phyloP scores from a whole-genome alignment of 2,888 invertebrate genomes.

The Cantharis nigra region DNA sequence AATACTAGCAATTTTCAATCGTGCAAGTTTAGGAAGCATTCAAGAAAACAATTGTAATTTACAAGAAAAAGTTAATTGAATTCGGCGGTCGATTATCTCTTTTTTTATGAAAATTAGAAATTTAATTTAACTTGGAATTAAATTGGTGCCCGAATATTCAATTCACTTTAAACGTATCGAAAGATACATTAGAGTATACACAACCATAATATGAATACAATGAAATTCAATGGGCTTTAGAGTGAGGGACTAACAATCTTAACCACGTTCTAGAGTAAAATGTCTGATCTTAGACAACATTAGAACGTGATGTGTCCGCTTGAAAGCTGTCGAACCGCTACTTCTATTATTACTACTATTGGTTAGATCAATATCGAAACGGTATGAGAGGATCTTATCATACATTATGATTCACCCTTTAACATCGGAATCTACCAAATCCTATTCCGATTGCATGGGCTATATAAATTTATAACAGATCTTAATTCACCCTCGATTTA shows the following conservation, averaged over 20 bases:
- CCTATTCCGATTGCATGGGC: background rate
- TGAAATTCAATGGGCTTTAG: conserved; percentile 8
- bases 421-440: background rate
- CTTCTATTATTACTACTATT: conserved; percentile 12
- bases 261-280: conserved; percentile 17
- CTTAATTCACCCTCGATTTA: background rate
- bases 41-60: background rate
- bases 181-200: background rate
- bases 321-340: conserved; percentile 23
- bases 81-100: background rate
- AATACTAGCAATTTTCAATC: background rate
- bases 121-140: background rate
- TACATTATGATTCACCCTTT: background rate
- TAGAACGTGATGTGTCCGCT: conserved; percentile 23
- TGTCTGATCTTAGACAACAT: conserved; percentile 21
- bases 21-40: background rate
- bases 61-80: background rate
- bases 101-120: background rate
- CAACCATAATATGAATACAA: conserved; percentile 6
- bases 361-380: conserved; percentile 10
- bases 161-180: background rate
- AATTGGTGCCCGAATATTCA: background rate
- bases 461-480: background rate
- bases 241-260: conserved; percentile 20
- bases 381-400: background rate